These are phyloP conservation scores for Sminthurides aquaticus DNA, from an alignment of 2,888 invertebrate species.

Conservation along the genomic window DNA sequence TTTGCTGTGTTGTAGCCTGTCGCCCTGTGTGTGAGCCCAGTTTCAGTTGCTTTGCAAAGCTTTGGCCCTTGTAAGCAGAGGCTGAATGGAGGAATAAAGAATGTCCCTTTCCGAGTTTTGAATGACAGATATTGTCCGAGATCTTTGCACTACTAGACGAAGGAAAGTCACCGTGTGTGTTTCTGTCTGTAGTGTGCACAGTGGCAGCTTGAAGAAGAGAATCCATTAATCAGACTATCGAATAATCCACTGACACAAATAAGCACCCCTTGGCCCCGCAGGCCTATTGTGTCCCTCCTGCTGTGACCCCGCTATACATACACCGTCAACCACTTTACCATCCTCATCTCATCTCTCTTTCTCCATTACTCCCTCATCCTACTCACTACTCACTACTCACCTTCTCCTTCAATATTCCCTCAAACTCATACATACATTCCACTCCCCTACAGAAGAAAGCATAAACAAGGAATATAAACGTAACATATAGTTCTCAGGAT, in stretches of 20 bases:
- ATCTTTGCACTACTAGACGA: constrained; percentile 27
- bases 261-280: constrained; percentile 42
- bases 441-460: background rate
- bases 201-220: constrained; percentile 25
- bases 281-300: constrained; percentile 38
- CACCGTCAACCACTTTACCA: constrained; percentile 20
- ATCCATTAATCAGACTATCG: constrained; percentile 44
- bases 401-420: too few species aligned
- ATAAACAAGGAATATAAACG: too few species aligned
- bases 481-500: too few species aligned
- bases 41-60: too few species aligned
- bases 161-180: constrained; percentile 14
- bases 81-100: constrained; percentile 26
- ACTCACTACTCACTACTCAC: background rate
- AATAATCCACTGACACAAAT: constrained; percentile 44
- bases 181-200: constrained; percentile 13
- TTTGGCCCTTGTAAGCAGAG: too few species aligned
- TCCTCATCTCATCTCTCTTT: constrained; percentile 15
- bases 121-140: constrained; percentile 36
- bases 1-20: too few species aligned
- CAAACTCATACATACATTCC: too few species aligned
- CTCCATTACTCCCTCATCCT: constrained; percentile 8
- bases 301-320: constrained; percentile 39
- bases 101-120: constrained; percentile 31
- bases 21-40: too few species aligned